phyloP scores from a whole-genome alignment of 2,797 vertebrate genomes.

The Malurus splendens region DNA sequence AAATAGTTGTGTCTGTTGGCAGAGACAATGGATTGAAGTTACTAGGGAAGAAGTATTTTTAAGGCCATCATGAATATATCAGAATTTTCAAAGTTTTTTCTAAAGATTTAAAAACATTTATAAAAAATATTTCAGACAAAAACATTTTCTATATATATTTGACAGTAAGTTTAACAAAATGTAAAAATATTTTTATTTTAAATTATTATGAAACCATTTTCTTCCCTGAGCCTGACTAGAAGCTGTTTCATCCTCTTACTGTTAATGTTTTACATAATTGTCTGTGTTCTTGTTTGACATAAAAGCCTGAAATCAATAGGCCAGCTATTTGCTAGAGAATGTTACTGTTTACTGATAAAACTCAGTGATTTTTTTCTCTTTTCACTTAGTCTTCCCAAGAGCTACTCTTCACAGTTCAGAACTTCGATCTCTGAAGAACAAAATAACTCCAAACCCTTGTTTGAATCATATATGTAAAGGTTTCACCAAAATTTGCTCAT shows the following conservation, averaged over 20 bases:
- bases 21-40: neutral
- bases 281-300: conserved; percentile 33
- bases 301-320: conserved; percentile 49
- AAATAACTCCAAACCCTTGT: neutral
- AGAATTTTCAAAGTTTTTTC: neutral
- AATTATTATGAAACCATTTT: neutral
- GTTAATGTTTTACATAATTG: conserved; percentile 25
- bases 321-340: neutral
- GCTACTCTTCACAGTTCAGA: neutral
- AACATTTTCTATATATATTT: neutral
- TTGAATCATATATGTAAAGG: neutral
- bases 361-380: neutral
- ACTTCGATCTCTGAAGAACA: neutral
- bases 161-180: neutral
- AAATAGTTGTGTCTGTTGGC: neutral
- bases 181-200: neutral
- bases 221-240: neutral
- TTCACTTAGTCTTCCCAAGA: neutral
- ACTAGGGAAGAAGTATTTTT: neutral
- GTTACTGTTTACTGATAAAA: neutral
- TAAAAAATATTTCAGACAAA: neutral
- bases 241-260: neutral
- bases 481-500: neutral
- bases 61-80: neutral
- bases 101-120: neutral